phyloP scores from a whole-genome alignment of 2,888 invertebrate genomes.

The Clusia tigrina region DNA sequence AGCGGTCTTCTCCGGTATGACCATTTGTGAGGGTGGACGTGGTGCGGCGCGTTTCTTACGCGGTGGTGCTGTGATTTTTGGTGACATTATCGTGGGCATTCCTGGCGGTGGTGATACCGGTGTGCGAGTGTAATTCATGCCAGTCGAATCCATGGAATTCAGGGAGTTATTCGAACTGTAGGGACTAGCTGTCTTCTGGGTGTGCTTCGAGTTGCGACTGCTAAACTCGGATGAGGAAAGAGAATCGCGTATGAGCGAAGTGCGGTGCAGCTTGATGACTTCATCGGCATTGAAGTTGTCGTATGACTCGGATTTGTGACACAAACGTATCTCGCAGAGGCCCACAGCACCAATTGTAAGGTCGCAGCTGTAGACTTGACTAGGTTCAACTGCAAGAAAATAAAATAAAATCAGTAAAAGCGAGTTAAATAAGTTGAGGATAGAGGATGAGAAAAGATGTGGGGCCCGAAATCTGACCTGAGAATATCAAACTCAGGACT shows the following conservation, averaged over 20 bases:
- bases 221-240: constrained; percentile 63
- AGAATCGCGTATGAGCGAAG: constrained; percentile 57
- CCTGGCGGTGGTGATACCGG: constrained; percentile 48
- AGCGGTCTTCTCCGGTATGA: constrained; percentile 55
- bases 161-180: constrained; percentile 64
- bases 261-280: constrained; percentile 60
- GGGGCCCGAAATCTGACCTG: not conserved
- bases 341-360: constrained; percentile 64
- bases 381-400: constrained; percentile 62
- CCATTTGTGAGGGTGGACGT: constrained; percentile 61
- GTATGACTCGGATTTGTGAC: constrained; percentile 62
- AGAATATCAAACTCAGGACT: no score
- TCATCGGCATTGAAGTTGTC: constrained; percentile 62
- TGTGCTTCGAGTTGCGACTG: constrained; percentile 62
- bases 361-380: constrained; percentile 63
- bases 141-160: constrained; percentile 64
- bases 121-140: constrained; percentile 58
- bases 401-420: constrained; percentile 26
- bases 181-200: constrained; percentile 62
- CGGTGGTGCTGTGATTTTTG: constrained; percentile 49
- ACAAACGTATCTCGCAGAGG: constrained; percentile 62
- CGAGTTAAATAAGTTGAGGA: not conserved
- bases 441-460: not conserved
- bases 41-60: constrained; percentile 63
- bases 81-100: constrained; percentile 34